These are phyloP conservation scores for Sarcophaga variegata DNA, from an alignment of 2,888 invertebrate genomes.

Conservation along the genomic window DNA sequence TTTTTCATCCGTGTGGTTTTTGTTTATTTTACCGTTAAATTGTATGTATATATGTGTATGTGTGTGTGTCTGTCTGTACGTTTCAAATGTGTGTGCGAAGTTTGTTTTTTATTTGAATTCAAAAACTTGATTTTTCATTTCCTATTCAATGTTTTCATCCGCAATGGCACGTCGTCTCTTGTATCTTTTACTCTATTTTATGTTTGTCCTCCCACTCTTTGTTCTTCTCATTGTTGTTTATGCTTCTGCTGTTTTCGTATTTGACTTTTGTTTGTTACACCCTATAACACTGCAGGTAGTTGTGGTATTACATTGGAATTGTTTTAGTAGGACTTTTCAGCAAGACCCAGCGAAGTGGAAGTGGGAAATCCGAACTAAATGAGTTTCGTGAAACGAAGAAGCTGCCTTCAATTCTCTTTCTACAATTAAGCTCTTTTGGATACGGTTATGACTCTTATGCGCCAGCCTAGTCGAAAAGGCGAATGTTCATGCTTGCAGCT, in stretches of 20 bases:
- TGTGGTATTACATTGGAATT: too few species aligned
- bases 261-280: not conserved
- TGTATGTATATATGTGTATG: not conserved
- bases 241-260: not conserved
- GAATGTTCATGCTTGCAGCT: too few species aligned
- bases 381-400: too few species aligned
- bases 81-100: not conserved
- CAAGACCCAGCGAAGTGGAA: too few species aligned
- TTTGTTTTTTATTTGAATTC: not conserved
- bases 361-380: too few species aligned
- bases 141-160: conserved; percentile 11
- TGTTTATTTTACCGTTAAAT: not conserved
- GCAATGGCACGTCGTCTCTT: conserved; percentile 1
- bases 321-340: too few species aligned
- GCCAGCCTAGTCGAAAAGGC: too few species aligned
- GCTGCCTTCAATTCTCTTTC: rapidly evolving
- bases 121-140: conserved; percentile 27
- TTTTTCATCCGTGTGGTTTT: not conserved
- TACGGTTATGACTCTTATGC: too few species aligned
- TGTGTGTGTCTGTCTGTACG: not conserved
- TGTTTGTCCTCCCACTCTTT: not conserved
- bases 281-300: too few species aligned
- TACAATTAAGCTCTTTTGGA: too few species aligned
- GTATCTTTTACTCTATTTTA: not conserved
- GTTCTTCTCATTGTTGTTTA: not conserved